These are phyloP conservation scores for Apotomis betuletana DNA, from an alignment of 2,888 invertebrate species.

Conservation along the genomic window DNA sequence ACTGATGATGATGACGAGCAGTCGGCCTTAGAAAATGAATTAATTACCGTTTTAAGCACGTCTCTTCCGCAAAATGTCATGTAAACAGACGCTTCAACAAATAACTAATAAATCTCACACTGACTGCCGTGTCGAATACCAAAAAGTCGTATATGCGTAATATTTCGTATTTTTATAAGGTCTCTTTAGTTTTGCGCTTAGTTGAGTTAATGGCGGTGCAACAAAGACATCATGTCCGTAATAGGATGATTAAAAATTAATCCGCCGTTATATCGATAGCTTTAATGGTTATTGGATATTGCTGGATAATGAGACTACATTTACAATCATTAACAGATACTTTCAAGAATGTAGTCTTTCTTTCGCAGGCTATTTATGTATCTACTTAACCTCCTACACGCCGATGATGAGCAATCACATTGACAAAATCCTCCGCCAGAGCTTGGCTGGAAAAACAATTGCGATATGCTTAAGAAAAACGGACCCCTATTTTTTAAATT, in stretches of 20 bases:
- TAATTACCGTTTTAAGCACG: slow-evolving; percentile 15
- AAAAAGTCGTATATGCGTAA: neutral
- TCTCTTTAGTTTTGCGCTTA: neutral
- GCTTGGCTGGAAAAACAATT: no score
- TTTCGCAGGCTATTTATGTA: no score
- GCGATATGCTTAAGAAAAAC: no score
- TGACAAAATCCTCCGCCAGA: no score
- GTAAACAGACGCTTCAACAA: neutral
- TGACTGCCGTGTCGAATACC: neutral
- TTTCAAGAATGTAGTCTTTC: neutral
- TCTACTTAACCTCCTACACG: no score
- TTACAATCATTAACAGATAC: slow-evolving; percentile 9
- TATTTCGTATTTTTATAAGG: neutral
- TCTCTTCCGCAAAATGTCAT: slow-evolving; percentile 28
- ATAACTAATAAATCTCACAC: slow-evolving; percentile 15
- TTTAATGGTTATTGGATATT: slow-evolving; percentile 30
- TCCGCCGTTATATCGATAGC: slow-evolving; percentile 19
- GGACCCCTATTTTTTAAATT: no score
- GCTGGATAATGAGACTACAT: slow-evolving; percentile 21
- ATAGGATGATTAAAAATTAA: slow-evolving; percentile 22
- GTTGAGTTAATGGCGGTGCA: neutral
- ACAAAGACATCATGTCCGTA: slow-evolving; percentile 19
- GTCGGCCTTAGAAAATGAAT: slow-evolving; percentile 29
- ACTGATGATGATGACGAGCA: slow-evolving; percentile 7
- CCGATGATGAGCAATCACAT: no score